A percentile compares a stretch with the other conserved stretches of the same genome.
Conservation (phyloP, 2,113 vertebrate species). For the Tinamus guttatus region DNA sequence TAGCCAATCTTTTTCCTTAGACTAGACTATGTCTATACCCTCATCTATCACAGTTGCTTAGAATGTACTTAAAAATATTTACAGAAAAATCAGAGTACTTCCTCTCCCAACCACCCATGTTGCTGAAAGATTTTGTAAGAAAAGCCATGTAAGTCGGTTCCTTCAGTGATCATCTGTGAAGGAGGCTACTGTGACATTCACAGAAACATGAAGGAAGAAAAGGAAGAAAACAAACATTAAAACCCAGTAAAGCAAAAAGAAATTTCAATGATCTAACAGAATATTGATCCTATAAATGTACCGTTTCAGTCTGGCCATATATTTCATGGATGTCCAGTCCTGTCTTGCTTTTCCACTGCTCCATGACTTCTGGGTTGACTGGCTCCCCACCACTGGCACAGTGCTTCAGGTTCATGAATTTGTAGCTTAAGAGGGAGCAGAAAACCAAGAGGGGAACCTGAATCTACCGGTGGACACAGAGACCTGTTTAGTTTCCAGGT, state of each 20-base stretch:
- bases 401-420: slow-evolving; percentile 74
- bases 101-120: background rate
- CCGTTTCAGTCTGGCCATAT: slow-evolving; percentile 87
- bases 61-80: background rate
- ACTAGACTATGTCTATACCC: background rate
- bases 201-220: background rate
- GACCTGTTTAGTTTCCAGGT: background rate
- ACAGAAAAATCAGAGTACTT: background rate
- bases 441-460: background rate
- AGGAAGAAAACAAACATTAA: background rate
- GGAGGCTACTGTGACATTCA: background rate
- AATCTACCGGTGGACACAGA: background rate
- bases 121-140: background rate
- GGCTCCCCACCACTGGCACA: slow-evolving; percentile 79
- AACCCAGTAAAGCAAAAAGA: background rate
- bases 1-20: background rate
- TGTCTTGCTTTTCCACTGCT: slow-evolving; percentile 79
- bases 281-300: slow-evolving; percentile 9
- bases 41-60: background rate
- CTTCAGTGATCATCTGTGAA: background rate
- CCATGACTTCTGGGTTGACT: slow-evolving; percentile 79
- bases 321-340: slow-evolving; percentile 76
- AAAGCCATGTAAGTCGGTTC: background rate
- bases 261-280: background rate
- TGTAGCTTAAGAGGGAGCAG: slow-evolving; percentile 54